Evolutionary conservation across 1,140 invertebrate genomes (phyloP).

Genomic region (Acromyrmex heyeri): DNA sequence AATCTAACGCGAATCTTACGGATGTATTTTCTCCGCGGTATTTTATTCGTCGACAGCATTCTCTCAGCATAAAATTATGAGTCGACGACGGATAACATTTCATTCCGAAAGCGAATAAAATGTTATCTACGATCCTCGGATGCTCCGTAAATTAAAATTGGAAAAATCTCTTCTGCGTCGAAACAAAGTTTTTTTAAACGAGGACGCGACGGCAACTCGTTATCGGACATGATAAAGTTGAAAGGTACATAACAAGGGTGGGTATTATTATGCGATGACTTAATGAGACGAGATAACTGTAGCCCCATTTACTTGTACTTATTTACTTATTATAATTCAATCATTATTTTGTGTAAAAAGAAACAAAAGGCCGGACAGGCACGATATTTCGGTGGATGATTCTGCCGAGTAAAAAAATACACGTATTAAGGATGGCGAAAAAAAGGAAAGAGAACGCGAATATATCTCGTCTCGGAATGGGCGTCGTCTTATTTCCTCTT

Average conservation of each 20-base stretch:
- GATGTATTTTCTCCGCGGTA: background rate
- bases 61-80: conserved; percentile 16
- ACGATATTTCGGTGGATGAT: background rate
- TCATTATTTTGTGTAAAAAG: background rate
- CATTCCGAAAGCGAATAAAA: background rate
- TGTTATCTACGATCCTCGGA: background rate
- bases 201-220: conserved; percentile 2
- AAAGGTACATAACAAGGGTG: conserved; percentile 11
- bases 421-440: background rate
- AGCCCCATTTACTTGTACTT: background rate
- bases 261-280: conserved; percentile 7
- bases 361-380: background rate
- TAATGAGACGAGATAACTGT: conserved; percentile 23
- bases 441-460: background rate
- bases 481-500: background rate
- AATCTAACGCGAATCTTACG: background rate
- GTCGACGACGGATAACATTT: conserved; percentile 33
- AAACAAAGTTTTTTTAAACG: conserved; percentile 21
- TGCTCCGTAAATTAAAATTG: conserved; percentile 46
- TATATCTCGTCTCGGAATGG: background rate
- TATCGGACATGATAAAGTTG: conserved; percentile 40
- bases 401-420: background rate
- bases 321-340: background rate
- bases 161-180: background rate
- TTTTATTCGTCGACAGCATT: background rate